These are phyloP conservation scores for Apamea sordens DNA, from an alignment of 2,888 invertebrate species.

Conservation along the genomic window DNA sequence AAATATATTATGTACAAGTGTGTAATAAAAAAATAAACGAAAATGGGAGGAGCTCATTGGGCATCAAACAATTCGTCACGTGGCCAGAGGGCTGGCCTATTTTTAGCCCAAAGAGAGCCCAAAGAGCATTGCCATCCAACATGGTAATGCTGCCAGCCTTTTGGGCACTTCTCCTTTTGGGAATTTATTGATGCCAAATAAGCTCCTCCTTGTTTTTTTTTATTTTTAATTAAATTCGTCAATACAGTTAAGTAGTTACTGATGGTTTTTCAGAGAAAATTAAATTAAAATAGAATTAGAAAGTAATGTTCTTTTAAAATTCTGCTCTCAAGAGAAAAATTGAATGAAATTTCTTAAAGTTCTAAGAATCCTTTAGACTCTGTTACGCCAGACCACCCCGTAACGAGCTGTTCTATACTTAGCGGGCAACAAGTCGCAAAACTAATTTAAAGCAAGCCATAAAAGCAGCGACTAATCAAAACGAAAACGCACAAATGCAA, in stretches of 20 bases:
- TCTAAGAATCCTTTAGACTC: neutral
- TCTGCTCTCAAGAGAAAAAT: neutral
- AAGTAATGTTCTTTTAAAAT: neutral
- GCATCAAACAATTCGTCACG: too few species aligned
- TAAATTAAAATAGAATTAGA: neutral
- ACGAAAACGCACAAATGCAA: conserved; percentile 53
- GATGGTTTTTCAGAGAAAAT: neutral
- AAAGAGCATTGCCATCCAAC: neutral
- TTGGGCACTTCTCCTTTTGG: neutral
- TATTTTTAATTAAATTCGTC: neutral
- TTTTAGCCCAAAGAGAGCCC: too few species aligned
- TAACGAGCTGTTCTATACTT: conserved; percentile 17
- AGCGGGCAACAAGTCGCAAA: conserved; percentile 6
- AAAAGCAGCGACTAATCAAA: conserved; percentile 53
- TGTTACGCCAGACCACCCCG: conserved; percentile 4
- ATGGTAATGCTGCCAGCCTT: too few species aligned
- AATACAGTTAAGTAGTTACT: neutral
- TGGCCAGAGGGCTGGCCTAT: too few species aligned
- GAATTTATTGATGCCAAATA: neutral
- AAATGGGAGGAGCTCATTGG: too few species aligned
- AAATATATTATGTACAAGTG: too few species aligned
- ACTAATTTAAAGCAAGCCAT: conserved; percentile 60
- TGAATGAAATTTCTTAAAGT: neutral
- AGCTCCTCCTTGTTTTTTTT: neutral
- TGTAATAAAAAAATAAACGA: too few species aligned